Evolutionary conservation across 2,113 vertebrate species (phyloP).

Genomic region (Heterocephalus glaber): DNA sequence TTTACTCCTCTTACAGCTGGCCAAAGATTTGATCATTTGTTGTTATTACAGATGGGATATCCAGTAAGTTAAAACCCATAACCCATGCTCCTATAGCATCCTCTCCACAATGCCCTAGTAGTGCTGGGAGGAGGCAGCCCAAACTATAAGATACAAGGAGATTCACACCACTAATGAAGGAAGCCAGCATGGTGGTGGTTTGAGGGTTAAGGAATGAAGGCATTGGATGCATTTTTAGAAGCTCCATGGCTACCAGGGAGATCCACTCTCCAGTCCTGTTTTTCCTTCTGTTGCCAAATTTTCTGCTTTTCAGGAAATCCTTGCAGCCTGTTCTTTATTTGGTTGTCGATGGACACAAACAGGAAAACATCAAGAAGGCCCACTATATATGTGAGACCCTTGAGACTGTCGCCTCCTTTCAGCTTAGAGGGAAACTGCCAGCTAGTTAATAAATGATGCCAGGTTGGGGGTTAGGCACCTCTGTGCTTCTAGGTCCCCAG

Average conservation of each 20-base stretch:
- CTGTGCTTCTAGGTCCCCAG: slow-evolving; percentile 60
- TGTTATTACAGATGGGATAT: neutral
- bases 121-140: neutral
- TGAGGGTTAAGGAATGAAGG: slow-evolving; percentile 24
- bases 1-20: neutral
- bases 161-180: neutral
- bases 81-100: neutral
- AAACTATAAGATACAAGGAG: neutral
- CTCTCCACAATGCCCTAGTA: neutral
- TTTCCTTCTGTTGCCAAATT: neutral
- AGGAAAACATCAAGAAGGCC: slow-evolving; percentile 55
- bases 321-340: slow-evolving; percentile 47
- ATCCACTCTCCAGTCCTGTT: neutral
- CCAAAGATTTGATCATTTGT: neutral
- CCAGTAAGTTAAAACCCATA: neutral
- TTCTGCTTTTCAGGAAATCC: slow-evolving; percentile 68
- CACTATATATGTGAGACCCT: slow-evolving; percentile 30
- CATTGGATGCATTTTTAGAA: neutral
- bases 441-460: slow-evolving; percentile 69
- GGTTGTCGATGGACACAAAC: slow-evolving; percentile 49
- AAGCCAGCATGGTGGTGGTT: neutral
- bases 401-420: slow-evolving; percentile 51
- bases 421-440: slow-evolving; percentile 58
- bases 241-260: neutral
- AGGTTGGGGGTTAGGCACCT: slow-evolving; percentile 61